Percentiles rank a stretch among this genome's conserved stretches.
phyloP scores from a whole-genome alignment of 2,113 vertebrate species.

The Kobus ellipsiprymnus region DNA sequence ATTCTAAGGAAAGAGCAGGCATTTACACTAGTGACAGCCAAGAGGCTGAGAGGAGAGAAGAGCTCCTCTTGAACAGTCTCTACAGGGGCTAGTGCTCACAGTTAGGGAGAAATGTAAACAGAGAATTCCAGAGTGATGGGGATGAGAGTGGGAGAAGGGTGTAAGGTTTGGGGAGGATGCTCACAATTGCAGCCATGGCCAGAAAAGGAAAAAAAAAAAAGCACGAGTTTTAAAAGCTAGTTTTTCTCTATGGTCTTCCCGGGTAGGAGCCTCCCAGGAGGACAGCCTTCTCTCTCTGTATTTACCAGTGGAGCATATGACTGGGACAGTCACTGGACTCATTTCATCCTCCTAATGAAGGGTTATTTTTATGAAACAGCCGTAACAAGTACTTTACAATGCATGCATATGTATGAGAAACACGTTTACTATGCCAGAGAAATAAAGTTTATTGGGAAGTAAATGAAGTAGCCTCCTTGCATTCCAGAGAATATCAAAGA shows the following conservation, averaged over 20 bases:
- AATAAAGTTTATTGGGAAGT: constrained; percentile 71
- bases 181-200: neutral
- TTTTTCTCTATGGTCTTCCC: neutral
- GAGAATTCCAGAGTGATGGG: neutral
- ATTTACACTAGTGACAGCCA: neutral
- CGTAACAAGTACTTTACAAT: neutral
- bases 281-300: neutral
- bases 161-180: neutral
- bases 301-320: neutral
- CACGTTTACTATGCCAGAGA: constrained; percentile 64
- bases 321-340: neutral
- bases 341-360: neutral
- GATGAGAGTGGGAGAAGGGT: neutral
- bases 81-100: neutral
- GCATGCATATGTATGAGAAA: constrained; percentile 18
- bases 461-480: constrained; percentile 40
- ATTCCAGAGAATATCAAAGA: constrained; percentile 55
- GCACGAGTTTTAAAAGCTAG: neutral
- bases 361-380: neutral
- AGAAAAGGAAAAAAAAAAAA: neutral
- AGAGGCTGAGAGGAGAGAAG: neutral
- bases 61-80: neutral
- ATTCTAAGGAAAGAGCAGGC: neutral
- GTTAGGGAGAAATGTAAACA: neutral
- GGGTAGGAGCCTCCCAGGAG: neutral